Evolutionary conservation across 2,888 invertebrate genomes (phyloP), one percentile per base, ranked within the genome.

Genomic region (Agrotis puta): DNA sequence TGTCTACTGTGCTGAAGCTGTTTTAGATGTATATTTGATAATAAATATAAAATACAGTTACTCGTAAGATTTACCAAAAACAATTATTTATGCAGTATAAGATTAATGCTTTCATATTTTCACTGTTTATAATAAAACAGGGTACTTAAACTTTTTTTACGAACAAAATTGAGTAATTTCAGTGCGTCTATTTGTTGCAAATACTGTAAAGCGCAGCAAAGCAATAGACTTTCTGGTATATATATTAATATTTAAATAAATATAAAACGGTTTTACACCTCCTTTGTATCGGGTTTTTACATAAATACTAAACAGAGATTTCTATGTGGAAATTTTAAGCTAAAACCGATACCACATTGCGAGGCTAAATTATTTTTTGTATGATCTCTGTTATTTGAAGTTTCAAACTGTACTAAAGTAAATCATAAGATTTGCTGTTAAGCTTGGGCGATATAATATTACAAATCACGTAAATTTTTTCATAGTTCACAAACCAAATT

Each of bases 51-150:
- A 70, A 59, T 20, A 73, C 61, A 68, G 54, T 62, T 66, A 66
- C 3, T 43, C 39, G 51, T 56, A 56, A 20, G 11, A 56, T 58
- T 53, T 24, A 65, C 39, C 64, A 61, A 72, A 45, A 48, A 16
- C 58, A 54, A 64, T 39, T 39, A 58, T 54, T 16, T 62, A 48
- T 72, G 48, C 61, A 65, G 64, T 33, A 61, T 45, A 33, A 57
- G 53, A 66, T 16, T 64, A 70, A 57, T 66, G 61, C 53, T 66
- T 70, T 33, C 68, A 20, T 74, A 57, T 43, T 62, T 59, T 54
- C 54, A 72, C 70, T 77, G 51, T 82, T 82, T 70, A 65, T 18
- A 53, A 64, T 45, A 59, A 57, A 82, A 62, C 64, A 61, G 58
- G 66, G 64, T 76, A 79, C 53, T 59, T 61, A 7, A 51, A 48